These are phyloP conservation scores for Chunga burmeisteri DNA, from an alignment of 2,113 vertebrate species.

Conservation along the genomic window DNA sequence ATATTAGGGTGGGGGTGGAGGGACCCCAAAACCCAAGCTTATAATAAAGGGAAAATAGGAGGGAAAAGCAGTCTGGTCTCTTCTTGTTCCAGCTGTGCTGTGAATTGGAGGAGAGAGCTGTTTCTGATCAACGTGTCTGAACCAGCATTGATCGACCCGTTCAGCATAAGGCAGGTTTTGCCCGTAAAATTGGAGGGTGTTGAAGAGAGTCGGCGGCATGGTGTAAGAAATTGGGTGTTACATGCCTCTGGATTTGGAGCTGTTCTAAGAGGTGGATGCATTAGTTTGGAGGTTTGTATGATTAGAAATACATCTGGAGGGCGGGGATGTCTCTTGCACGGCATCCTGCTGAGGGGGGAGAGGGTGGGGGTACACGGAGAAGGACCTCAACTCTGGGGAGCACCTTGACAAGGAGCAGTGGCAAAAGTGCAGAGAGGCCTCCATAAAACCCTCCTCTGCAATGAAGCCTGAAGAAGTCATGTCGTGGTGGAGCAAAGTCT, in stretches of 20 bases:
- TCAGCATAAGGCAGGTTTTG: background rate
- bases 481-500: accelerated
- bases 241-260: background rate
- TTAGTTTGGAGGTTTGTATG: background rate
- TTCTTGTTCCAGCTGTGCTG: background rate
- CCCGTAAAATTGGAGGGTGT: background rate
- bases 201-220: accelerated
- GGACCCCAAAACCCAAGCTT: background rate
- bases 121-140: background rate
- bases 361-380: accelerated
- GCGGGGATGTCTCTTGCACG: background rate
- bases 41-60: background rate
- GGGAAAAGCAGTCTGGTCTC: background rate
- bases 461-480: accelerated
- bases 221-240: background rate
- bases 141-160: background rate
- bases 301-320: background rate
- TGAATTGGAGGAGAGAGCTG: background rate
- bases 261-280: background rate
- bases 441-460: background rate
- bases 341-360: background rate
- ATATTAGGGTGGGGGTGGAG: background rate
- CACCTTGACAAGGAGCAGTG: accelerated
- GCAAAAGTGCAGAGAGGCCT: background rate
- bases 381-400: accelerated